phyloP scores from a whole-genome alignment of 2,888 invertebrate species.

The Cheilosia vulpina region DNA sequence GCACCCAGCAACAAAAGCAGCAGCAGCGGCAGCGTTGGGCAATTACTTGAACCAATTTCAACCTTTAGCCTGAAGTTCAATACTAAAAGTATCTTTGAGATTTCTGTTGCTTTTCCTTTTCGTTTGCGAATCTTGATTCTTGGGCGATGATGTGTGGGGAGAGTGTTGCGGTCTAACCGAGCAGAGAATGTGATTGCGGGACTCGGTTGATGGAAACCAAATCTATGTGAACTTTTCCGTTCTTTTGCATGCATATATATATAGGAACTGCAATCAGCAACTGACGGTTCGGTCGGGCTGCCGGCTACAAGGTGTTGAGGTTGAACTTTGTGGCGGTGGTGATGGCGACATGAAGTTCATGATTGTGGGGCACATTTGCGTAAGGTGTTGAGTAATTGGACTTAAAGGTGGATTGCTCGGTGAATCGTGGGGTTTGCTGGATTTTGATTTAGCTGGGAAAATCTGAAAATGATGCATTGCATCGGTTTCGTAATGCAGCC shows the following conservation, averaged over 20 bases:
- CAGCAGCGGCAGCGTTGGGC: conserved; percentile 75
- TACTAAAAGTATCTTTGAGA: conserved; percentile 78
- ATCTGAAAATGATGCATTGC: conserved; percentile 29
- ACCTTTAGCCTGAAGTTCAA: conserved; percentile 84
- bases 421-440: conserved; percentile 29
- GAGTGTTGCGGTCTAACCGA: conserved; percentile 59
- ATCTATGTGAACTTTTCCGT: conserved; percentile 73
- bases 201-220: conserved; percentile 59
- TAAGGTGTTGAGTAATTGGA: conserved; percentile 74
- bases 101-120: conserved; percentile 25
- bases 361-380: conserved; percentile 74
- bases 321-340: conserved; percentile 66
- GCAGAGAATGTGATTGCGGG: conserved; percentile 46
- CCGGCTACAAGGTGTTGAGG: conserved; percentile 62
- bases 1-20: conserved; percentile 57
- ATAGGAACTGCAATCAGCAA: neutral
- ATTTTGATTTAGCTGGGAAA: conserved; percentile 10
- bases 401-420: conserved; percentile 40
- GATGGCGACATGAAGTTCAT: conserved; percentile 73
- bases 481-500: conserved; percentile 29
- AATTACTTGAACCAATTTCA: conserved; percentile 83
- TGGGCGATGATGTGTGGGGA: conserved; percentile 16
- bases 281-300: neutral
- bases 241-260: conserved; percentile 33
- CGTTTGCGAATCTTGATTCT: conserved; percentile 26